phyloP scores from a whole-genome alignment of 2,113 vertebrate genomes.

The Ibidorhyncha struthersii region DNA sequence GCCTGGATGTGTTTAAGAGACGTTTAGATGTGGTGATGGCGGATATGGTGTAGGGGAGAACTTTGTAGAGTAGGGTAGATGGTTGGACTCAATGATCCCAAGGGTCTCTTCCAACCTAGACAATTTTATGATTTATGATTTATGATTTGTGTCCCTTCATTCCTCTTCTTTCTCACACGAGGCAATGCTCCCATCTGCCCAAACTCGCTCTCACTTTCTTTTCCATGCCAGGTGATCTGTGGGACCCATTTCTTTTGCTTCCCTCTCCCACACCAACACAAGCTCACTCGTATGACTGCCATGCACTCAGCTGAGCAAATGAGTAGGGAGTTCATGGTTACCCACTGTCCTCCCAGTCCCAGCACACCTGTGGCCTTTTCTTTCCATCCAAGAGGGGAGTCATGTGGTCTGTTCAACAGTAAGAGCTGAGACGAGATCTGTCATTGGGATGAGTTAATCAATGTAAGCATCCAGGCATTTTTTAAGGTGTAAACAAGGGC shows the following conservation, averaged over 20 bases:
- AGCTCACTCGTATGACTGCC: rapidly evolving
- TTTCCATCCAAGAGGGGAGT: not conserved
- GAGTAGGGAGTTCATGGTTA: not conserved
- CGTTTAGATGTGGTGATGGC: too few relatives aligned
- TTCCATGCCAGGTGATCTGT: not conserved
- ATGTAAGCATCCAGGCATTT: not conserved
- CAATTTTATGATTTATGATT: too few relatives aligned
- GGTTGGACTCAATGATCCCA: too few relatives aligned
- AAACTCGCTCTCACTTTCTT: not conserved
- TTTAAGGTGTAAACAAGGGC: not conserved
- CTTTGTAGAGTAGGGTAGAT: too few relatives aligned
- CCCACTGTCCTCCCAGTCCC: not conserved
- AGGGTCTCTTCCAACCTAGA: too few relatives aligned
- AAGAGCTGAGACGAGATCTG: not conserved
- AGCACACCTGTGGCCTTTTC: not conserved
- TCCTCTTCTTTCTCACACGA: not conserved
- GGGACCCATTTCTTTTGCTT: not conserved
- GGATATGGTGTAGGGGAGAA: too few relatives aligned
- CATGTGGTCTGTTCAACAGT: not conserved
- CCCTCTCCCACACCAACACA: not conserved
- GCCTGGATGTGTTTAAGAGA: too few relatives aligned
- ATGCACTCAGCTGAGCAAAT: not conserved
- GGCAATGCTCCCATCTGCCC: not conserved
- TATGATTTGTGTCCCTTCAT: not conserved
- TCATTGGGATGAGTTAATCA: not conserved